Percentiles rank a stretch among this genome's conserved stretches.
phyloP scores from a whole-genome alignment of 2,888 invertebrate species.

The Zootermopsis nevadensis region DNA sequence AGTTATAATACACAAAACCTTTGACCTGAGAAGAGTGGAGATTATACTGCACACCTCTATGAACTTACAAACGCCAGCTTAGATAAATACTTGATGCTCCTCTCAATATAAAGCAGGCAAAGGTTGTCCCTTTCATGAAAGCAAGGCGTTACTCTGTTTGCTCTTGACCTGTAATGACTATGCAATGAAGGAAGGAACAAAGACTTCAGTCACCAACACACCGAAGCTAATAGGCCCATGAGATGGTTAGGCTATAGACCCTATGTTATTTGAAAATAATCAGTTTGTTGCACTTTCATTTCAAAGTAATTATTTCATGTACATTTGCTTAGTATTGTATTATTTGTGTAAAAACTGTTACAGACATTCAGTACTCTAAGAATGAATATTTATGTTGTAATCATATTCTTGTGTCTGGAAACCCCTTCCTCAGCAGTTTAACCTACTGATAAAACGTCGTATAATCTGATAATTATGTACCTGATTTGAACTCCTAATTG shows the following conservation, averaged over 20 bases:
- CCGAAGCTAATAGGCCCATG: not conserved
- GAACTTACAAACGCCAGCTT: not conserved
- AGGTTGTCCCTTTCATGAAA: constrained; percentile 21
- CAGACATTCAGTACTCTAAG: too few relatives aligned
- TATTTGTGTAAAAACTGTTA: too few relatives aligned
- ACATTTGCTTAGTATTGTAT: too few relatives aligned
- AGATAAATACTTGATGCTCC: not conserved
- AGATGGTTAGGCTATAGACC: not conserved
- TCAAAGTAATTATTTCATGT: too few relatives aligned
- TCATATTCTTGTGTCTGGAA: too few relatives aligned
- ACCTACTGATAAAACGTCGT: too few relatives aligned
- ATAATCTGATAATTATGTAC: too few relatives aligned
- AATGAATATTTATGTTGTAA: too few relatives aligned
- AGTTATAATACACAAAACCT: not conserved
- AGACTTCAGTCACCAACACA: not conserved
- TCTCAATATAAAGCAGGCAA: constrained; percentile 27
- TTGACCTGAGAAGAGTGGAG: not conserved
- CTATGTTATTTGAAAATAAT: too few relatives aligned
- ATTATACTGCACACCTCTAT: not conserved
- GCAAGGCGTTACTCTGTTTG: not conserved
- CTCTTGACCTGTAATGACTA: not conserved
- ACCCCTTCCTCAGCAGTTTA: too few relatives aligned
- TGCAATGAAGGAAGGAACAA: not conserved
- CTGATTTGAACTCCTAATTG: too few relatives aligned
- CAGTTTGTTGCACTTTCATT: too few relatives aligned